Percentiles rank a stretch among this genome's conserved stretches.
These are phyloP conservation scores for Holcopasites calliopsidis DNA, from an alignment of 1,140 invertebrate species.

Conservation along the genomic window DNA sequence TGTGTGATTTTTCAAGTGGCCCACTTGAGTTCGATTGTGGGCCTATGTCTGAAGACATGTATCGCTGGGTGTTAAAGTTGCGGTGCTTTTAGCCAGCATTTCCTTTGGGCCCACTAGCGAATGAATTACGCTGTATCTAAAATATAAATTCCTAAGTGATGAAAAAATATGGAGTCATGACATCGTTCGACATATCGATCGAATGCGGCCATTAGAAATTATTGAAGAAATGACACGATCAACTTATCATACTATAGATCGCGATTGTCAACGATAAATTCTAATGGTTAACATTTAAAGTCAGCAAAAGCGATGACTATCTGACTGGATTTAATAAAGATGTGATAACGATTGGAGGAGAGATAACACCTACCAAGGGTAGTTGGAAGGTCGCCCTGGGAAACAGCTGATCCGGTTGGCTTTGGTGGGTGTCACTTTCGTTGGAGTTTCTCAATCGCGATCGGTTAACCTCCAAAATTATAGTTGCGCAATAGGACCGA, in stretches of 20 bases:
- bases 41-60: too few species aligned
- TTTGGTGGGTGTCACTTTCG: conserved; percentile 59
- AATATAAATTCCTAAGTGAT: conserved; percentile 4
- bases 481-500: conserved; percentile 23
- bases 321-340: too few species aligned
- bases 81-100: too few species aligned
- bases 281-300: too few species aligned
- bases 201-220: not conserved
- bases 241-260: not conserved
- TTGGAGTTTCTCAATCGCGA: conserved; percentile 42
- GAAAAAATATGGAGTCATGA: too few species aligned
- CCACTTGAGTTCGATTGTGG: too few species aligned
- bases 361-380: conserved; percentile 14
- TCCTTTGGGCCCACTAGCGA: too few species aligned
- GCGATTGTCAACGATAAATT: too few species aligned
- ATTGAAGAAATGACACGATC: not conserved
- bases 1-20: too few species aligned
- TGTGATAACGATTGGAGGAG: not conserved
- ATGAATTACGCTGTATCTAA: too few species aligned
- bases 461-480: conserved; percentile 50
- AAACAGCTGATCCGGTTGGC: conserved; percentile 60
- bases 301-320: not conserved
- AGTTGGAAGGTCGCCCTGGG: conserved; percentile 47
- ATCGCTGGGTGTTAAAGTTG: too few species aligned
- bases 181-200: not conserved